Percentiles rank a stretch among this genome's conserved stretches.
These are phyloP conservation scores for Drosophila eugracilis DNA, from an alignment of 1,140 invertebrate species.

Conservation along the genomic window DNA sequence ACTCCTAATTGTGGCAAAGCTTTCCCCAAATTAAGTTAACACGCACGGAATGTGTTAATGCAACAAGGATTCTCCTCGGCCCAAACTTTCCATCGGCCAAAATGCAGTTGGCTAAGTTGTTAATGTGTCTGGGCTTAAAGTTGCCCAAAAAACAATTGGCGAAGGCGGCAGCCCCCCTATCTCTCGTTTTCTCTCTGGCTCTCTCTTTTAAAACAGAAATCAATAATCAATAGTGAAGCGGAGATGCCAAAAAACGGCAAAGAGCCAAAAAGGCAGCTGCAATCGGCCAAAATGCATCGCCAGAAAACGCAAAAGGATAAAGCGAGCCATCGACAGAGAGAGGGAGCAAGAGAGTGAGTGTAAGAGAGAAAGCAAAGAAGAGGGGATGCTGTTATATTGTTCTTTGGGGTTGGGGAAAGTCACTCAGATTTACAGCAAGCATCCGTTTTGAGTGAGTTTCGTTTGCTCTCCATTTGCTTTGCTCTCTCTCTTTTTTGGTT, in stretches of 20 bases:
- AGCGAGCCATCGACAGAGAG: constrained; percentile 8
- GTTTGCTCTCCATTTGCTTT: constrained; percentile 18
- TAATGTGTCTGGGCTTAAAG: constrained; percentile 53
- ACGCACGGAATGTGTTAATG: constrained; percentile 39
- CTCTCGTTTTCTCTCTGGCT: no score
- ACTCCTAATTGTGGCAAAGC: constrained; percentile 17
- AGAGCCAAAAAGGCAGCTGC: constrained; percentile 61
- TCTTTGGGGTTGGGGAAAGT: constrained; percentile 54
- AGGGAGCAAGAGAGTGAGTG: constrained; percentile 15
- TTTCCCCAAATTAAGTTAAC: constrained; percentile 22
- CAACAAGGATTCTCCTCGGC: constrained; percentile 32
- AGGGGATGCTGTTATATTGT: constrained; percentile 27
- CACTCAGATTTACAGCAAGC: constrained; percentile 46
- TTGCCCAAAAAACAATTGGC: constrained; percentile 45
- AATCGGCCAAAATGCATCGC: constrained; percentile 60
- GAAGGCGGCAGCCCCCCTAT: constrained; percentile 8
- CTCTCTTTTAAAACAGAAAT: constrained; percentile 50
- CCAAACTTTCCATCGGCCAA: constrained; percentile 35
- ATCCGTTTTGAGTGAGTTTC: constrained; percentile 46
- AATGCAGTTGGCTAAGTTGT: constrained; percentile 40
- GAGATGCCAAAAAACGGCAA: constrained; percentile 58
- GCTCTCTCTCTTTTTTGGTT: constrained; percentile 10
- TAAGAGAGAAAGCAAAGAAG: constrained; percentile 18
- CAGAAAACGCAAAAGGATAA: constrained; percentile 43
- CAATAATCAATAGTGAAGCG: constrained; percentile 76